Evolutionary conservation across 2,797 vertebrate genomes (phyloP).

Genomic region (Meriones psammophilus): DNA sequence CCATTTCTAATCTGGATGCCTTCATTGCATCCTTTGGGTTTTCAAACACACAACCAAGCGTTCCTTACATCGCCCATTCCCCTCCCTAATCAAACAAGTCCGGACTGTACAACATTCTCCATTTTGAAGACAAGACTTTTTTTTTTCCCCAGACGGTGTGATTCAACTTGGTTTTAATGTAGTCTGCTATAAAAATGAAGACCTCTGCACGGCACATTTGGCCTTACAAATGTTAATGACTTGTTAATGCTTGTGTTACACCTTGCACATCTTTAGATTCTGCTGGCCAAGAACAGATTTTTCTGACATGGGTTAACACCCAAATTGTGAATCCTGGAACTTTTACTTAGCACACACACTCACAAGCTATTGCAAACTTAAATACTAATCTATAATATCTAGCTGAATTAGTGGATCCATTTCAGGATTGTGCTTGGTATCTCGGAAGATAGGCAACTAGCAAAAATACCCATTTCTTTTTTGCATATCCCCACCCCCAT

Average conservation of each 20-base stretch:
- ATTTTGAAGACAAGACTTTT: constrained; percentile 84
- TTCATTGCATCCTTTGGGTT: neutral
- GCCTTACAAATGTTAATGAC: constrained; percentile 88
- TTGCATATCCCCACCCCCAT: constrained; percentile 84
- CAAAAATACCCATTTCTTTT: constrained; percentile 89
- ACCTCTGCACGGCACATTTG: constrained; percentile 86
- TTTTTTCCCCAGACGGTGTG: constrained; percentile 84
- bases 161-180: constrained; percentile 89
- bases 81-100: constrained; percentile 20
- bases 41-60: neutral
- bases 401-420: constrained; percentile 85
- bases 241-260: constrained; percentile 82
- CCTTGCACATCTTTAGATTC: constrained; percentile 85
- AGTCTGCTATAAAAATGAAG: constrained; percentile 89
- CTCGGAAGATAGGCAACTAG: constrained; percentile 88
- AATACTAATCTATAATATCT: constrained; percentile 86
- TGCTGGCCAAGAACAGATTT: constrained; percentile 85
- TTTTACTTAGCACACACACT: constrained; percentile 82
- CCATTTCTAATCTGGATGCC: neutral
- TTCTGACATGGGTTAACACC: constrained; percentile 81
- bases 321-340: constrained; percentile 80
- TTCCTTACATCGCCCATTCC: neutral
- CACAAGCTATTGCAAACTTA: constrained; percentile 87
- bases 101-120: constrained; percentile 75
- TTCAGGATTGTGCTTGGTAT: constrained; percentile 89